Evolutionary conservation across 2,888 invertebrate genomes (phyloP).

Genomic region (Cosmorhoe ocellata): DNA sequence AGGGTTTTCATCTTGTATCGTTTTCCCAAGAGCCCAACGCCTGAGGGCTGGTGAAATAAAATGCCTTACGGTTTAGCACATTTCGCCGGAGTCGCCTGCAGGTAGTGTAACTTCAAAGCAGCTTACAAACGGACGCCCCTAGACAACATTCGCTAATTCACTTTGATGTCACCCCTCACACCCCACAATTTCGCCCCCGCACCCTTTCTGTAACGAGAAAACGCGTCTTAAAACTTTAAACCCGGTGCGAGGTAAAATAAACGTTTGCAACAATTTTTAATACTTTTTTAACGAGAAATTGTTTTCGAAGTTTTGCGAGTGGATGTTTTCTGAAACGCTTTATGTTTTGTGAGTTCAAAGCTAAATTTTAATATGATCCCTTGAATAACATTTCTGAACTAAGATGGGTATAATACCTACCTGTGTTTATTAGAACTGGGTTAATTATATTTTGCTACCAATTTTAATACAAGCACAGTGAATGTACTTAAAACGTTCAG

Average conservation of each 20-base stretch:
- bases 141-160: slow-evolving; percentile 82
- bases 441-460: too few relatives aligned
- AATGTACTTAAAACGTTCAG: too few relatives aligned
- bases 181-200: slow-evolving; percentile 41
- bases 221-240: slow-evolving; percentile 76
- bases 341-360: slow-evolving; percentile 36
- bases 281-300: slow-evolving; percentile 63
- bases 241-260: slow-evolving; percentile 65
- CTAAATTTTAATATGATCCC: slow-evolving; percentile 33
- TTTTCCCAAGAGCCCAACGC: slow-evolving; percentile 6
- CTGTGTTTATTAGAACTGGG: too few relatives aligned
- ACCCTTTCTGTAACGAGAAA: slow-evolving; percentile 67
- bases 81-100: slow-evolving; percentile 63
- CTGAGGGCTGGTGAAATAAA: slow-evolving; percentile 60
- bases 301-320: slow-evolving; percentile 55
- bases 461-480: too few relatives aligned
- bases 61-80: slow-evolving; percentile 61
- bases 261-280: slow-evolving; percentile 65
- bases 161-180: slow-evolving; percentile 75
- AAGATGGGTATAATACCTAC: too few relatives aligned
- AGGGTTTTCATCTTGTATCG: slow-evolving; percentile 12
- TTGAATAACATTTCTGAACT: not conserved
- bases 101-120: slow-evolving; percentile 77
- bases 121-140: slow-evolving; percentile 79
- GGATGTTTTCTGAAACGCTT: slow-evolving; percentile 41